Evolutionary conservation across 2,797 vertebrate genomes (phyloP).

Genomic region (Danionella dracula): DNA sequence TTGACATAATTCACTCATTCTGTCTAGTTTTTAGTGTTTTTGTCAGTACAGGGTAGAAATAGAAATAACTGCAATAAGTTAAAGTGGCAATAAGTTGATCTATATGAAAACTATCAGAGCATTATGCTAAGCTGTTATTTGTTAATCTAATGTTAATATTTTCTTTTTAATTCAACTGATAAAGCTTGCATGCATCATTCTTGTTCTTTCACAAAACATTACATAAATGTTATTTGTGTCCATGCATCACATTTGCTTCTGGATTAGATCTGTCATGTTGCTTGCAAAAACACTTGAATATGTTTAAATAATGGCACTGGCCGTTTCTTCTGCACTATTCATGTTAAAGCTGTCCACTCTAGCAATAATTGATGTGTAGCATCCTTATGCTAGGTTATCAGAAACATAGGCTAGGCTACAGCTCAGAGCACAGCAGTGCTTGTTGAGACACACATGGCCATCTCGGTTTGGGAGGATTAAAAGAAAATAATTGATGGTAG

Average conservation of each 20-base stretch:
- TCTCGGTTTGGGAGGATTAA: not conserved
- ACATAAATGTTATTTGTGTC: no score
- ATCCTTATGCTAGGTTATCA: not conserved
- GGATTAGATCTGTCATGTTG: not conserved
- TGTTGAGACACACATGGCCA: not conserved
- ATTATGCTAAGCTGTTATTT: no score
- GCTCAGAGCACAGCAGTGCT: not conserved
- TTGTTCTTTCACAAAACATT: no score
- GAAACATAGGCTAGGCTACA: not conserved
- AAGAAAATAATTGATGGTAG: not conserved
- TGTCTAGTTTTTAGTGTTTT: no score
- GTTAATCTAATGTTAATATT: no score
- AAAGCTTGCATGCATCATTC: no score
- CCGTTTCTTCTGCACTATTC: constrained; percentile 5
- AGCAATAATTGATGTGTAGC: not conserved
- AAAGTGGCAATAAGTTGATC: no score
- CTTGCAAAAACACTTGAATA: not conserved
- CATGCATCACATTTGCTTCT: not conserved
- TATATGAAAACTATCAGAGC: no score
- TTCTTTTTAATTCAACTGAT: no score
- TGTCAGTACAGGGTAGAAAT: no score
- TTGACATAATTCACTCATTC: no score
- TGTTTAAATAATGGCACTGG: constrained; percentile 12
- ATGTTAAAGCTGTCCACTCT: not conserved
- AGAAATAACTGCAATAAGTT: no score